Conservation (phyloP, 2,113 vertebrate species). For the Elephas maximus region DNA sequence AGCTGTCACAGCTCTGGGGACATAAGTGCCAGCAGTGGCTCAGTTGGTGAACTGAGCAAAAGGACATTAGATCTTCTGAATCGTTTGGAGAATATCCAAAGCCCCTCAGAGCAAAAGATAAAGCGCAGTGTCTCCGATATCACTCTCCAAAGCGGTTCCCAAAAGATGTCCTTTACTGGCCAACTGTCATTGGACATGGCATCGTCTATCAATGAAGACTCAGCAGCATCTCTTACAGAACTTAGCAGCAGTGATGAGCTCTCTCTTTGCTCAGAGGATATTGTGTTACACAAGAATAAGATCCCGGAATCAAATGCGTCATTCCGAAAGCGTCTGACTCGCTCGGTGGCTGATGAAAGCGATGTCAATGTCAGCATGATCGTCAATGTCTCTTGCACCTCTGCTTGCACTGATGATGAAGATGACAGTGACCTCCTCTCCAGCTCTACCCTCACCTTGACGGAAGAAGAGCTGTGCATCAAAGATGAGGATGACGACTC, state of each 20-base stretch:
- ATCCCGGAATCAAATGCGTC: constrained; percentile 92
- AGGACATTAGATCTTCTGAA: constrained; percentile 97
- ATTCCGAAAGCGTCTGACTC: constrained; percentile 91
- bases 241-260: constrained; percentile 96
- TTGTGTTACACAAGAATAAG: constrained; percentile 91
- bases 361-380: constrained; percentile 98
- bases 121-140: constrained; percentile 97
- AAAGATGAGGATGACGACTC: constrained; percentile 94
- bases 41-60: constrained; percentile 95
- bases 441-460: constrained; percentile 98
- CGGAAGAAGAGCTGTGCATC: constrained; percentile 96
- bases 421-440: constrained; percentile 98
- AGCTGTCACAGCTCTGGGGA: constrained; percentile 93
- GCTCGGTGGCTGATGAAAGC: constrained; percentile 91
- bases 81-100: constrained; percentile 97
- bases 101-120: constrained; percentile 93
- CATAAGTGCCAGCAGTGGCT: constrained; percentile 89
- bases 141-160: constrained; percentile 92
- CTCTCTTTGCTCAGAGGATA: constrained; percentile 95
- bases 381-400: constrained; percentile 97
- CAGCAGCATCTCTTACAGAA: constrained; percentile 94
- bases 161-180: constrained; percentile 89
- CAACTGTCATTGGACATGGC: constrained; percentile 88
- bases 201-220: constrained; percentile 94
- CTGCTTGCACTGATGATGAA: constrained; percentile 98